Conservation (phyloP, 1,140 invertebrate genomes). For the Nebria ingens region DNA sequence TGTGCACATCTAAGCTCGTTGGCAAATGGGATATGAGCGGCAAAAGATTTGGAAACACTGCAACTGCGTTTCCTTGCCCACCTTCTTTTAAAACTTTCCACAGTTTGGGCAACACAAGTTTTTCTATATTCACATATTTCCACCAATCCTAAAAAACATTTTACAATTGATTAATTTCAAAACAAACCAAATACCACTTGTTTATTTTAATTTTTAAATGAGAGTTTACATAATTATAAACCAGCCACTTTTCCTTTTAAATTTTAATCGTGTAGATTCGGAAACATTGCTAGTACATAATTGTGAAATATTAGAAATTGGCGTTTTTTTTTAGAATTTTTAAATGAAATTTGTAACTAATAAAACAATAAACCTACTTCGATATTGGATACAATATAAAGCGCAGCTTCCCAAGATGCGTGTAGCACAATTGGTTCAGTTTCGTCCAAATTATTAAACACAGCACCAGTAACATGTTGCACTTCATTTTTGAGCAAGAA, state of each 20-base stretch:
- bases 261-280: slow-evolving; percentile 12
- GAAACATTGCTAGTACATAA: slow-evolving; percentile 1
- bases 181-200: slow-evolving; percentile 13
- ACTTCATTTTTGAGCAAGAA: slow-evolving; percentile 39
- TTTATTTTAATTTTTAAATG: too few relatives aligned
- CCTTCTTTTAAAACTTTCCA: slow-evolving; percentile 52
- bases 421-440: slow-evolving; percentile 52
- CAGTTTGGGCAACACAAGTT: slow-evolving; percentile 59
- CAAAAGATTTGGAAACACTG: slow-evolving; percentile 61
- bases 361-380: slow-evolving; percentile 37
- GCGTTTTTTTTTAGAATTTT: not conserved
- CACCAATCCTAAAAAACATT: slow-evolving; percentile 52
- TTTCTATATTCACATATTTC: slow-evolving; percentile 53
- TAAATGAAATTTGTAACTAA: slow-evolving; percentile 2
- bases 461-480: slow-evolving; percentile 43
- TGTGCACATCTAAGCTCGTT: slow-evolving; percentile 39
- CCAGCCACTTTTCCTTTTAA: too few relatives aligned
- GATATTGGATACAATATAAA: slow-evolving; percentile 47
- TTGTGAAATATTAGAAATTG: not conserved
- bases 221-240: too few relatives aligned
- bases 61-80: slow-evolving; percentile 54
- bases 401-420: slow-evolving; percentile 58
- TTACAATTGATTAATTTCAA: slow-evolving; percentile 26
- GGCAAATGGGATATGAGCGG: slow-evolving; percentile 62
- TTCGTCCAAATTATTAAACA: slow-evolving; percentile 61